These are phyloP conservation scores for Albula goreensis DNA, from an alignment of 2,113 vertebrate genomes.

Conservation along the genomic window DNA sequence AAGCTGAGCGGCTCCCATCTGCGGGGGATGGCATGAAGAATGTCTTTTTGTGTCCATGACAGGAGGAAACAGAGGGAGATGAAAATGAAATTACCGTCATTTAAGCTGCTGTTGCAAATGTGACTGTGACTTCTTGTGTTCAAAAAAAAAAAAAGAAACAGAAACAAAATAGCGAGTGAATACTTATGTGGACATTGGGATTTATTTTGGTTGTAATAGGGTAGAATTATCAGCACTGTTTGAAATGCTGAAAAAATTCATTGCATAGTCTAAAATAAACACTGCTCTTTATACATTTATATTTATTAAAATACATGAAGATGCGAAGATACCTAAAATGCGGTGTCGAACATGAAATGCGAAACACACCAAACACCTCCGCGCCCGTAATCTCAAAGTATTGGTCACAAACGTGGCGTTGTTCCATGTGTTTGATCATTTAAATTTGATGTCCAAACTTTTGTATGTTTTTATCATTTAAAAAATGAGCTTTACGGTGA, in stretches of 20 bases:
- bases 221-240: not conserved
- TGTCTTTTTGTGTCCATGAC: slow-evolving; percentile 41
- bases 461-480: slow-evolving; percentile 65
- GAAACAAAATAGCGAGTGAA: slow-evolving; percentile 54
- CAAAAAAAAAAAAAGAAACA: slow-evolving; percentile 57
- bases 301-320: not conserved
- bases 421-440: slow-evolving; percentile 76
- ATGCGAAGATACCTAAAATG: not conserved
- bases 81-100: slow-evolving; percentile 68
- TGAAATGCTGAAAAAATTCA: not conserved
- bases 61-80: slow-evolving; percentile 54
- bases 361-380: not conserved
- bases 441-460: slow-evolving; percentile 55
- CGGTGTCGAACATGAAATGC: not conserved
- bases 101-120: slow-evolving; percentile 66
- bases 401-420: slow-evolving; percentile 42
- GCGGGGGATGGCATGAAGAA: slow-evolving; percentile 70
- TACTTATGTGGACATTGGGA: slow-evolving; percentile 30
- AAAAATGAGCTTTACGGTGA: slow-evolving; percentile 55
- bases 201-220: not conserved
- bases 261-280: not conserved
- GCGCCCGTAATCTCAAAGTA: not conserved
- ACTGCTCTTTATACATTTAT: not conserved
- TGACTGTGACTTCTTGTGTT: slow-evolving; percentile 62
- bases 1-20: slow-evolving; percentile 61